Conservation (phyloP, 2,888 invertebrate genomes). For the Lingula anatina region DNA sequence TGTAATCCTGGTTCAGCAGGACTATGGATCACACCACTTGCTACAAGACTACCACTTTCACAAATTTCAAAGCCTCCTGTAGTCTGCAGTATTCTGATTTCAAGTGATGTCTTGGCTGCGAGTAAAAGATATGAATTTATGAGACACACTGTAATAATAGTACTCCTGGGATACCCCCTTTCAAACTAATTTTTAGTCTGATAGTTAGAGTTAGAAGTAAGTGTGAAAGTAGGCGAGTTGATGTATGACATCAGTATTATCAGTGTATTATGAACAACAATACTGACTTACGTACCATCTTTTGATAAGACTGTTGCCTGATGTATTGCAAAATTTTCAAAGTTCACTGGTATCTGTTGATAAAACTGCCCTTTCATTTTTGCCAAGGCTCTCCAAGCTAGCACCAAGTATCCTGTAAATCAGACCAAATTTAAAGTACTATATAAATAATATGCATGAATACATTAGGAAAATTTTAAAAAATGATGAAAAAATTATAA, state of each 20-base stretch:
- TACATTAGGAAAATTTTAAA: too few species aligned
- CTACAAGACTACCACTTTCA: conserved; percentile 78
- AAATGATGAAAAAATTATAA: too few species aligned
- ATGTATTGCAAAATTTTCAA: conserved; percentile 87
- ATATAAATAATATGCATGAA: too few species aligned
- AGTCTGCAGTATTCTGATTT: conserved; percentile 42
- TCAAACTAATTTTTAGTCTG: too few species aligned
- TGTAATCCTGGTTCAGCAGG: conserved; percentile 12
- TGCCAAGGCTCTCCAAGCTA: conserved; percentile 56
- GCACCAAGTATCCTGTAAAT: conserved; percentile 57
- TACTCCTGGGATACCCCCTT: too few species aligned
- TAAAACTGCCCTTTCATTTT: conserved; percentile 42
- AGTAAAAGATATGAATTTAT: conserved; percentile 2
- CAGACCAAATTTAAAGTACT: too few species aligned
- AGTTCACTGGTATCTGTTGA: conserved; percentile 75
- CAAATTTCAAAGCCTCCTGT: conserved; percentile 72
- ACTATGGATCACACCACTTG: conserved; percentile 70
- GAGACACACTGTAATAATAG: not conserved
- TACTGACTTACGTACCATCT: too few species aligned
- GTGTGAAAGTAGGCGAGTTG: too few species aligned
- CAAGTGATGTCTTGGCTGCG: conserved; percentile 42
- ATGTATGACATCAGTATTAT: too few species aligned
- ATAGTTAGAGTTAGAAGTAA: too few species aligned
- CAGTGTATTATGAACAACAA: not conserved
- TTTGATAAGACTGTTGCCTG: conserved; percentile 90